phyloP scores from a whole-genome alignment of 1,140 invertebrate genomes.

The Cepaea nemoralis region DNA sequence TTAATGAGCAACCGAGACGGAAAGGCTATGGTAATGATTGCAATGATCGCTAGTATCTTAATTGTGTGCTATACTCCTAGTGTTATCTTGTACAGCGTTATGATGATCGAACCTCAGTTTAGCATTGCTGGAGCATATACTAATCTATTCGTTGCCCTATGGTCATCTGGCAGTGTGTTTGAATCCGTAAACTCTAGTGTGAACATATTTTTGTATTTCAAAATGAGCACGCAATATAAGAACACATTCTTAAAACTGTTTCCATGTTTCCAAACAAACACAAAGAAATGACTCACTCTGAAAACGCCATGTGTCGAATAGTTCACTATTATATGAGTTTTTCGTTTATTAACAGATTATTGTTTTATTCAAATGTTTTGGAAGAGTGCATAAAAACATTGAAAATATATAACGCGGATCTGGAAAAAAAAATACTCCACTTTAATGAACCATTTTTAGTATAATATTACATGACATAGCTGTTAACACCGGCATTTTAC shows the following conservation, averaged over 20 bases:
- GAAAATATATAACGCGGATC: too few relatives aligned
- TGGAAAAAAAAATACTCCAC: too few relatives aligned
- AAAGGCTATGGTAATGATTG: not conserved
- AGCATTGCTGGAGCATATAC: not conserved
- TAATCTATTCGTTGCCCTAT: not conserved
- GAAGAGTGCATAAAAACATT: too few relatives aligned
- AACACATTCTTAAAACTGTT: not conserved
- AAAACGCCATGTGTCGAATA: too few relatives aligned
- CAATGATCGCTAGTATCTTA: not conserved
- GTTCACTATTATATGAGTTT: too few relatives aligned
- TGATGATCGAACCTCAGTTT: not conserved
- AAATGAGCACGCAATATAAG: slow-evolving; percentile 6
- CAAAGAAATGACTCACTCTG: too few relatives aligned
- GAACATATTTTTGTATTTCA: not conserved
- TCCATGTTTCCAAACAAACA: too few relatives aligned
- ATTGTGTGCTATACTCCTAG: not conserved
- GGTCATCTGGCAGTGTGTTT: not conserved
- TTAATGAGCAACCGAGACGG: not conserved
- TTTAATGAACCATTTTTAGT: too few relatives aligned
- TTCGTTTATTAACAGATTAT: too few relatives aligned
- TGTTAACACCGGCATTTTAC: too few relatives aligned
- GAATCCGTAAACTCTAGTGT: not conserved
- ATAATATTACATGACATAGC: too few relatives aligned
- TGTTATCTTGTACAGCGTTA: not conserved
- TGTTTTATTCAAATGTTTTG: too few relatives aligned